Evolutionary conservation across 2,797 vertebrate species (phyloP), one percentile per base, ranked within the genome.

Genomic region (Eurystomus glaucurus): DNA sequence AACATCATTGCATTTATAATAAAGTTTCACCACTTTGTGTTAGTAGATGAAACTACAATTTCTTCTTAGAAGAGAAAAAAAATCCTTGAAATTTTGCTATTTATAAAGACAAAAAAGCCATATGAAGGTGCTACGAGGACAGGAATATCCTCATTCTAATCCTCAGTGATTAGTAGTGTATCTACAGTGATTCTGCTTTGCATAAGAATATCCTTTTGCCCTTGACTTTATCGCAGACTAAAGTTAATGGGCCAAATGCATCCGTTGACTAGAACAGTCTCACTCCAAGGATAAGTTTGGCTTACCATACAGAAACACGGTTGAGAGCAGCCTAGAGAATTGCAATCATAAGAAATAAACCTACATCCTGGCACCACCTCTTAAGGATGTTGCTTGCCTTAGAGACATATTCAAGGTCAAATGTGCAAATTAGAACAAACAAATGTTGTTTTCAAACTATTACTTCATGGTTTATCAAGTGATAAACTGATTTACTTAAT

Each of bases 201-300:
- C 70, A 83, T 96, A 92, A 96, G 76, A 94, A 84, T 95, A 90
- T 97, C 51, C 83, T 89, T 97, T 95, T 97, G 80, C 52, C 88
- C 92, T 97, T 96, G 87, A 97, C 88, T 97, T 98, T 96, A 95
- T 96, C 45, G 60, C 95, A 96, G 87, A 58, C 80, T 96, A 77
- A 96, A 98, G 77, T 96, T 95, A 96, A 98, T 96, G 94, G 93
- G 96, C 95, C 97, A 98, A 95, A 95, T 74, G 68, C 46, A 96
- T 93, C 87, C 29, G 12, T 88, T 96, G 83, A 78, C 90, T 97
- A 64, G 94, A 94, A 95, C 72, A 60, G 90, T 95, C 87, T 93
- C 97, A 86, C 77, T 97, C 74, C 54, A 85, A 94, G 88, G 79
- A 28, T 95, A 95, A 85, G 70, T 97, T 94, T 96, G 86, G 81